Evolutionary conservation across 1,140 invertebrate genomes (phyloP).

Genomic region (Polypedilum vanderplanki): DNA sequence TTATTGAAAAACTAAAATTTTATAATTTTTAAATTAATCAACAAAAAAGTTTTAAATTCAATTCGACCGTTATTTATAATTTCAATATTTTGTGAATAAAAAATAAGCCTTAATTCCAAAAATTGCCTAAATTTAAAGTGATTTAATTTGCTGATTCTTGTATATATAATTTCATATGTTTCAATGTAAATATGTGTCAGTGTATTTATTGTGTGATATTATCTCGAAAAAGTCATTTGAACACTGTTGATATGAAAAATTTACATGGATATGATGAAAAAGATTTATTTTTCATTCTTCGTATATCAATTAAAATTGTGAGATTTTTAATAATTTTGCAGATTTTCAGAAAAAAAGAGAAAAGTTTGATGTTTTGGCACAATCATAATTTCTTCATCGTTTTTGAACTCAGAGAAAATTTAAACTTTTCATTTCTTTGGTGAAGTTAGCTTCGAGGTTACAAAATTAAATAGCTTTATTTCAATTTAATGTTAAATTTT

Average conservation of each 20-base stretch:
- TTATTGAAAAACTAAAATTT: no score
- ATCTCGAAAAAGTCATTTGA: neutral
- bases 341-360: neutral
- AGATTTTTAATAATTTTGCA: no score
- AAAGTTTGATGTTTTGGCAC: neutral
- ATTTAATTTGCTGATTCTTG: neutral
- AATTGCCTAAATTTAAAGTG: neutral
- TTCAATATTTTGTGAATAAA: no score
- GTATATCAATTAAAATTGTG: neutral
- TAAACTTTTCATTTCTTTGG: neutral
- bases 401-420: neutral
- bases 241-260: constrained; percentile 13
- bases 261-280: constrained; percentile 18
- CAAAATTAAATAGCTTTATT: no score
- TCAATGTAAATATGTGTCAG: neutral
- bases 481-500: no score
- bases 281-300: neutral
- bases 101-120: no score
- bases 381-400: neutral
- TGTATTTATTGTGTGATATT: neutral
- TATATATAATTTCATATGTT: constrained; percentile 12
- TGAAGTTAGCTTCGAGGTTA: neutral
- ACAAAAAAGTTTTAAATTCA: no score
- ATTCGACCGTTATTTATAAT: no score
- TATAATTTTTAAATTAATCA: no score